phyloP scores from a whole-genome alignment of 2,113 vertebrate species.

The Sclerurus mexicanus region DNA sequence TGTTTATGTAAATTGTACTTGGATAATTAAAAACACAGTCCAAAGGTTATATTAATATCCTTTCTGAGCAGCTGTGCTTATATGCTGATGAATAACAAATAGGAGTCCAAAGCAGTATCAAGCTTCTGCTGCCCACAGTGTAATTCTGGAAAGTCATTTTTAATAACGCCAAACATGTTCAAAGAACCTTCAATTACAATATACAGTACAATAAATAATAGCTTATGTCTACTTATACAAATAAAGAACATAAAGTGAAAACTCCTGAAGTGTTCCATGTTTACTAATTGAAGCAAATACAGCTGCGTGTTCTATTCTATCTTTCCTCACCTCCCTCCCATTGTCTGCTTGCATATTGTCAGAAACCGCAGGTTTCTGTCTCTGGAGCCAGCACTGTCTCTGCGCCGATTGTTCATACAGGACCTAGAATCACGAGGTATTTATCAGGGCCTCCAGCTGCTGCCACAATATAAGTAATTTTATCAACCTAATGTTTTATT shows the following conservation, averaged over 20 bases:
- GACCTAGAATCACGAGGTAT: background rate
- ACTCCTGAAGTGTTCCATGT: background rate
- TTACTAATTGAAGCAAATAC: background rate
- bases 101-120: background rate
- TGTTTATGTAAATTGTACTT: background rate
- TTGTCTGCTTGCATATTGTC: background rate
- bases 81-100: background rate
- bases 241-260: background rate
- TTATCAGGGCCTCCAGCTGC: constrained; percentile 56
- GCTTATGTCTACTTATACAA: background rate
- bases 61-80: background rate
- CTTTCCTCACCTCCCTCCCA: background rate
- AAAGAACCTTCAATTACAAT: background rate
- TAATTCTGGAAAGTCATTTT: background rate
- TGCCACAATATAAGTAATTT: constrained; percentile 43
- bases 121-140: background rate
- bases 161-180: background rate
- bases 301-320: background rate
- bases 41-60: background rate
- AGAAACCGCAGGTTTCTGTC: background rate
- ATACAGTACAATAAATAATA: background rate
- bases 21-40: background rate
- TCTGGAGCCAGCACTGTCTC: background rate
- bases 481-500: constrained; percentile 66
- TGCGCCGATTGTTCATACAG: background rate